Percentiles rank a stretch among this genome's conserved stretches.
Evolutionary conservation across 2,888 invertebrate genomes (phyloP).

Genomic region (Dynastes tityus): DNA sequence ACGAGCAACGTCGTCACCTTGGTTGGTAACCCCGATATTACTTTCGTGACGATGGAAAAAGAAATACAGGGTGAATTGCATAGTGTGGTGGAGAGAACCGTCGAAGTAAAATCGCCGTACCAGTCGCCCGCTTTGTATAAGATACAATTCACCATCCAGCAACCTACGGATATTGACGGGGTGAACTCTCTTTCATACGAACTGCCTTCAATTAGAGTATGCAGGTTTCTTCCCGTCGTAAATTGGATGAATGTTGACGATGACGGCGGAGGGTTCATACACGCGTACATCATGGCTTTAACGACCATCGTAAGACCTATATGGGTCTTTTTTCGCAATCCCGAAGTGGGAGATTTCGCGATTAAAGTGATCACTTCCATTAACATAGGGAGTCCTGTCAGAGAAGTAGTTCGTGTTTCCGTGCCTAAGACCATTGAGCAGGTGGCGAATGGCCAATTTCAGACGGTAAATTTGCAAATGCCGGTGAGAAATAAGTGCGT

Average conservation of each 20-base stretch:
- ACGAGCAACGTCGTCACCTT: constrained; percentile 26
- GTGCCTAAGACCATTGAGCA: no score
- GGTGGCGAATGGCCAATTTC: no score
- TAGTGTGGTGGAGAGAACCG: background rate
- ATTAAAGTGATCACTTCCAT: no score
- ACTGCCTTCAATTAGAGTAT: background rate
- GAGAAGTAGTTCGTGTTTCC: no score
- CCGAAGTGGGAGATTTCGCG: background rate
- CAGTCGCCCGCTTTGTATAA: background rate
- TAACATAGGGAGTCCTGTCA: no score
- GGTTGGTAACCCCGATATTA: constrained; percentile 36
- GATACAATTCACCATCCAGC: background rate
- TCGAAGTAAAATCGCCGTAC: background rate
- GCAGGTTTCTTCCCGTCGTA: background rate
- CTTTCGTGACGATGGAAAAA: background rate
- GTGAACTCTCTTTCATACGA: background rate
- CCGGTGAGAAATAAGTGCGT: no score
- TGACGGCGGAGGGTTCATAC: background rate
- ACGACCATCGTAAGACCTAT: background rate
- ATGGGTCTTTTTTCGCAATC: constrained; percentile 5
- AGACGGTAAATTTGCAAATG: no score
- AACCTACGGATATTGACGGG: background rate
- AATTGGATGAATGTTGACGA: background rate
- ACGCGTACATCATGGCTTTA: background rate
- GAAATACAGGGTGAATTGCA: background rate